These are phyloP conservation scores for Crossocerus cetratus DNA, from an alignment of 2,888 invertebrate species.

Conservation along the genomic window DNA sequence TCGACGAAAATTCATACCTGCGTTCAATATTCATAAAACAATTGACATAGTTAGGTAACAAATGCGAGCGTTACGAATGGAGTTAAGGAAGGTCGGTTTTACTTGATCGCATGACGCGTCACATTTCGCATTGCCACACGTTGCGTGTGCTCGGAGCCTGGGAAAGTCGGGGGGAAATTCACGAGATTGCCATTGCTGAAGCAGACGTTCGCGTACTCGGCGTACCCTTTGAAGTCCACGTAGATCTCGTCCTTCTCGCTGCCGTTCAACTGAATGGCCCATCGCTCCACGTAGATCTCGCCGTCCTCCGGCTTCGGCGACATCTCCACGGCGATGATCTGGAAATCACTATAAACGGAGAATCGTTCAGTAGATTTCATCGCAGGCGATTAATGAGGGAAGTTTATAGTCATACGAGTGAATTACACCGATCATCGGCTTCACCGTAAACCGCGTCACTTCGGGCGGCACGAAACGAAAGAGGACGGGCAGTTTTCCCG, in stretches of 20 bases:
- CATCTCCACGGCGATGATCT: slow-evolving; percentile 75
- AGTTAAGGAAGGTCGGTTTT: slow-evolving; percentile 32
- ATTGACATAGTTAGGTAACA: background rate
- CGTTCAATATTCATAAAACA: background rate
- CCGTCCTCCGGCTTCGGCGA: slow-evolving; percentile 63
- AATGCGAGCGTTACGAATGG: slow-evolving; percentile 11
- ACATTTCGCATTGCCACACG: slow-evolving; percentile 73
- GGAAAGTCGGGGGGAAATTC: slow-evolving; percentile 71
- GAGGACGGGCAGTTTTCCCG: slow-evolving; percentile 74
- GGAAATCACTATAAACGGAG: slow-evolving; percentile 60
- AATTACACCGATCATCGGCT: slow-evolving; percentile 77
- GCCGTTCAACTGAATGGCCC: slow-evolving; percentile 77
- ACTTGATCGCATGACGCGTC: slow-evolving; percentile 74
- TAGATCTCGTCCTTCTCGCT: slow-evolving; percentile 65
- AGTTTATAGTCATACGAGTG: slow-evolving; percentile 50
- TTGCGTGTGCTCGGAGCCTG: slow-evolving; percentile 68
- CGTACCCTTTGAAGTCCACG: slow-evolving; percentile 75
- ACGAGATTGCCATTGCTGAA: slow-evolving; percentile 70
- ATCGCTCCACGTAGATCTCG: slow-evolving; percentile 74
- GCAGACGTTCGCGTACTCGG: slow-evolving; percentile 71
- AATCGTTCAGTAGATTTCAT: background rate
- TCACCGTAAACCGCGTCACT: slow-evolving; percentile 73
- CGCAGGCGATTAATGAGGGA: background rate
- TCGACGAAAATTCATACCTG: slow-evolving; percentile 8
- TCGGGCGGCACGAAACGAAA: slow-evolving; percentile 76